Conservation (phyloP, 2,888 invertebrate species). For the Eilema griseolum region DNA sequence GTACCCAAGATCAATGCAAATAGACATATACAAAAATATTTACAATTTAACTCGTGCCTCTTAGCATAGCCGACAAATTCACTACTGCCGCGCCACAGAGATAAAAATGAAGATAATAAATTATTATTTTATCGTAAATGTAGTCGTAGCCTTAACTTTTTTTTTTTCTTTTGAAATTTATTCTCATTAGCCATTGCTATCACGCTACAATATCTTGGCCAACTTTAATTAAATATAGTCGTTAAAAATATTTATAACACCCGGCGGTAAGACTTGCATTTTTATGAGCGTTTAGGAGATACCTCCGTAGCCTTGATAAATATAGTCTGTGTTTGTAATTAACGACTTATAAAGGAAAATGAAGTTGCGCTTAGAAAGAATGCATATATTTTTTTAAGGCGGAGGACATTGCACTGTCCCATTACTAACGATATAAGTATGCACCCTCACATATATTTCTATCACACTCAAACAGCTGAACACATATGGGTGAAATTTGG, state of each 20-base stretch:
- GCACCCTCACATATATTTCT: no score
- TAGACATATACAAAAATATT: no score
- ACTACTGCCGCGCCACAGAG: no score
- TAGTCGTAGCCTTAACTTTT: conserved; percentile 1
- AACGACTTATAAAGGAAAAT: neutral
- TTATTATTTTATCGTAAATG: neutral
- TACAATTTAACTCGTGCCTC: no score
- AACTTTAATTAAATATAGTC: conserved; percentile 73
- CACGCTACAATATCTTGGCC: conserved; percentile 61
- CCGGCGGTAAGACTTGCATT: conserved; percentile 73
- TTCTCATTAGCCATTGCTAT: conserved; percentile 63
- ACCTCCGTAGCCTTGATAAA: conserved; percentile 39
- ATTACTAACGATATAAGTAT: no score
- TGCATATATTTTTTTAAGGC: neutral
- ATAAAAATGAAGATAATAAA: neutral
- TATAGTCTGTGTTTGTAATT: conserved; percentile 7
- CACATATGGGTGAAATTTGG: no score
- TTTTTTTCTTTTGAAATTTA: conserved; percentile 51
- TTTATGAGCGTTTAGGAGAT: conserved; percentile 76
- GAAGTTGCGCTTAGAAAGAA: neutral
- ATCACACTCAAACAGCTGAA: no score
- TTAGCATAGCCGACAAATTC: no score
- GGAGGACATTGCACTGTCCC: neutral
- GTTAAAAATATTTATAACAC: conserved; percentile 83
- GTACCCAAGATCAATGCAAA: no score